Base-by-base conservation (phyloP, 2,888 invertebrate species). In the Lydus trimaculatus region DNA sequence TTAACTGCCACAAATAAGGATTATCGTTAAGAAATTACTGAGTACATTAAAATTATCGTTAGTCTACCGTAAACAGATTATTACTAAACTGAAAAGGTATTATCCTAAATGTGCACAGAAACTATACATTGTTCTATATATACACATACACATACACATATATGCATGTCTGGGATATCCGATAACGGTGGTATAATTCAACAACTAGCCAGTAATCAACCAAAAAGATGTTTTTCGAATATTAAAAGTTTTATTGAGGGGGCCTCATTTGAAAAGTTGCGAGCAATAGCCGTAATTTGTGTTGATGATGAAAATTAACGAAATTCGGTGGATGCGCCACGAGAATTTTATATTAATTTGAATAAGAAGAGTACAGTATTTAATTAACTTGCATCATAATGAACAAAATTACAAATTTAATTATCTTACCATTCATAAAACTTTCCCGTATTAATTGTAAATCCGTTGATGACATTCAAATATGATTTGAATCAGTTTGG, bases 1-100 rank as follows among this genome's bases (percentile, higher is more conserved):
- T 65, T 60, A 31, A 20, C 52, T 28, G 58, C 31, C 58, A 20
- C 66, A 61, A 31, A 43, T 56, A 33, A 3, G 63, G 63, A 66
- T 66, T 63, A 66, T 25, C 31, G 62, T 28, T 63, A 66, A 66
- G 66, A 66, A 66, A 66, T 66, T 63, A 63, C 63, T n/a, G 31
- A 56, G 15, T 56, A 28, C 56, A 56, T 56, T 28, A 56, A 66
- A 66, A 63, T 66, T 63, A 66, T 66, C 62, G 36, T 31, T 31
- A 43, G 20, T 60, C 33, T 60, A 59, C 31, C 31, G 58, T 63
- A 66, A 66, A 66, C 66, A 58, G 66, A 62, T 66, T 66, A 66
- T 17, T 58, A 23, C 62, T 33, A 58, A 48, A 63, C 61, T 43
- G 36, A 61, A 43, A 56, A 56, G 56, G 56, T 56, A 56, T 56